Evolutionary conservation across 2,888 invertebrate species (phyloP).

Genomic region (Physocephala rufipes): DNA sequence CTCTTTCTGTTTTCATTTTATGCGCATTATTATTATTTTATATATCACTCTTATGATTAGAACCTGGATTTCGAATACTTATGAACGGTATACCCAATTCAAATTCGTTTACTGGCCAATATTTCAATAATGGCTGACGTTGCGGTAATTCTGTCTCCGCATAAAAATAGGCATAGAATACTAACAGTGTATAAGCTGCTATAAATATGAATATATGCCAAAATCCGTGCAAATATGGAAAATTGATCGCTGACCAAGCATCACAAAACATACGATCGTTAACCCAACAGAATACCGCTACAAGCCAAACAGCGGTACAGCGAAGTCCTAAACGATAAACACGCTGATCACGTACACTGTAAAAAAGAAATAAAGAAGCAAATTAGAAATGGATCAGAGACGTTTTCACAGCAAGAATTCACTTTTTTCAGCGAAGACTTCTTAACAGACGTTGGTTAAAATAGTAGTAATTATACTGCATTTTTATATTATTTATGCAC

Average conservation of each 20-base stretch:
- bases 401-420: no score
- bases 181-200: slow-evolving; percentile 79
- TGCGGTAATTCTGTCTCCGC: slow-evolving; percentile 78
- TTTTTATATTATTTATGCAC: neutral
- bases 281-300: slow-evolving; percentile 81
- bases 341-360: slow-evolving; percentile 66
- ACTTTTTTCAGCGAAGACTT: no score
- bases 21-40: slow-evolving; percentile 36
- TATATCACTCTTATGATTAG: slow-evolving; percentile 60
- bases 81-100: slow-evolving; percentile 82
- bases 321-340: slow-evolving; percentile 78
- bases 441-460: no score
- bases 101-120: slow-evolving; percentile 82
- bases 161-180: slow-evolving; percentile 82
- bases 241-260: slow-evolving; percentile 79
- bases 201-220: slow-evolving; percentile 87
- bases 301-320: slow-evolving; percentile 73
- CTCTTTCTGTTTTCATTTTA: no score
- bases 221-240: slow-evolving; percentile 83
- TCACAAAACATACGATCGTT: slow-evolving; percentile 82
- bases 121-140: slow-evolving; percentile 75
- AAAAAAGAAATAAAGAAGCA: slow-evolving; percentile 28
- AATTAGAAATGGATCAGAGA: neutral
- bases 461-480: no score
- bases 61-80: slow-evolving; percentile 71